Conservation (phyloP, 2,113 vertebrate species). For the Apistogramma diplotaenia region DNA sequence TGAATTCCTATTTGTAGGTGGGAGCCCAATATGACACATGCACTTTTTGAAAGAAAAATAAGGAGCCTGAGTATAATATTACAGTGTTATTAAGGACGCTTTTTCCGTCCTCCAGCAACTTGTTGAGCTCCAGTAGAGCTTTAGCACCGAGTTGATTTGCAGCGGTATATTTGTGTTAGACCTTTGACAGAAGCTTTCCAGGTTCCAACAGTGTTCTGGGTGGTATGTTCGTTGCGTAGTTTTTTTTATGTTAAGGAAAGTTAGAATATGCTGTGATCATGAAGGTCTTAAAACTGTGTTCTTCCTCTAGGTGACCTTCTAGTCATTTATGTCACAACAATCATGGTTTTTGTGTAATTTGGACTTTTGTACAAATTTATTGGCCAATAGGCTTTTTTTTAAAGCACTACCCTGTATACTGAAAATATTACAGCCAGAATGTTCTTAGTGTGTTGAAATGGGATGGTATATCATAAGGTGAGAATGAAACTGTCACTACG, state of each 20-base stretch:
- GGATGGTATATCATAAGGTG: too few relatives aligned
- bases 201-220: neutral
- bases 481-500: too few relatives aligned
- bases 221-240: neutral
- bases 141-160: constrained; percentile 51
- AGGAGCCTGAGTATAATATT: constrained; percentile 66
- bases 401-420: too few relatives aligned
- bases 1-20: constrained; percentile 56
- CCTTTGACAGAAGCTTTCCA: neutral
- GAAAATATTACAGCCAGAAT: too few relatives aligned
- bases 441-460: too few relatives aligned
- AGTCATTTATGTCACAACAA: too few relatives aligned
- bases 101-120: constrained; percentile 47
- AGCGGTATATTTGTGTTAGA: constrained; percentile 29
- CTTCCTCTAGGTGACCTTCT: too few relatives aligned
- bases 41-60: constrained; percentile 69
- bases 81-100: constrained; percentile 70
- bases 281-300: too few relatives aligned
- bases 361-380: too few relatives aligned
- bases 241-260: neutral
- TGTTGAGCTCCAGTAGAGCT: constrained; percentile 40
- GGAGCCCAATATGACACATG: constrained; percentile 64
- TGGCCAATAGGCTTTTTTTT: too few relatives aligned
- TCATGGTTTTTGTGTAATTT: too few relatives aligned
- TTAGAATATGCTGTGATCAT: too few relatives aligned